Conservation (phyloP, 2,797 vertebrate genomes). For the Fundulus diaphanus region DNA sequence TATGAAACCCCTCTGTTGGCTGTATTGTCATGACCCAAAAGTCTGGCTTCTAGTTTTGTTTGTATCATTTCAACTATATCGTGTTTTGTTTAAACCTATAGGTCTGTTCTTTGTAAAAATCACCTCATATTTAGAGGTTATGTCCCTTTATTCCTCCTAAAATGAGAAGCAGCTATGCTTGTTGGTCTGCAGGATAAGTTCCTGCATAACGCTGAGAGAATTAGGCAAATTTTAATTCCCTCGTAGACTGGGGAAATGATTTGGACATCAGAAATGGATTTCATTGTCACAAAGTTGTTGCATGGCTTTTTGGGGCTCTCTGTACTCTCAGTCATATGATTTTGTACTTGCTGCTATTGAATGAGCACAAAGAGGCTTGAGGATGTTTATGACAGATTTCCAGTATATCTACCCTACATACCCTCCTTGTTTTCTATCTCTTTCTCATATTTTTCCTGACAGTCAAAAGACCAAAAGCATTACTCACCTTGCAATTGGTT, state of each 20-base stretch:
- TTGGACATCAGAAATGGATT: slow-evolving; percentile 12
- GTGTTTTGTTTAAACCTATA: slow-evolving; percentile 47
- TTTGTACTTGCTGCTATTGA: slow-evolving; percentile 72
- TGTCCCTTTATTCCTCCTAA: slow-evolving; percentile 16
- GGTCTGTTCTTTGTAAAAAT: slow-evolving; percentile 50
- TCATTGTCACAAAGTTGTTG: slow-evolving; percentile 45
- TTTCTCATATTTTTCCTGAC: slow-evolving; percentile 22
- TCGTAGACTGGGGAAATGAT: slow-evolving; percentile 39
- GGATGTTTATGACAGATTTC: slow-evolving; percentile 52
- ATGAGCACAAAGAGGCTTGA: slow-evolving; percentile 78
- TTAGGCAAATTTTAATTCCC: slow-evolving; percentile 38
- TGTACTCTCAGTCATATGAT: slow-evolving; percentile 62
- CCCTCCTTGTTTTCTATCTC: slow-evolving; percentile 10
- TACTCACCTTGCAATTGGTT: slow-evolving; percentile 78
- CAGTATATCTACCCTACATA: slow-evolving; percentile 31
- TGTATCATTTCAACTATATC: slow-evolving; percentile 58
- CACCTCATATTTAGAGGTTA: slow-evolving; percentile 34
- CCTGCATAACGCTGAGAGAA: slow-evolving; percentile 52
- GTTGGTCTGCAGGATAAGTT: slow-evolving; percentile 63
- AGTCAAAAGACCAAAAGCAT: slow-evolving; percentile 62
- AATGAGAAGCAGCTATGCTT: slow-evolving; percentile 43
- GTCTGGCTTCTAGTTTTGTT: slow-evolving; percentile 55
- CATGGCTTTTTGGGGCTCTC: slow-evolving; percentile 60
- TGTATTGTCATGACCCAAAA: slow-evolving; percentile 56
- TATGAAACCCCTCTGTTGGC: slow-evolving; percentile 9